phyloP scores from a whole-genome alignment of 2,797 vertebrate genomes.

The Coilia nasus region DNA sequence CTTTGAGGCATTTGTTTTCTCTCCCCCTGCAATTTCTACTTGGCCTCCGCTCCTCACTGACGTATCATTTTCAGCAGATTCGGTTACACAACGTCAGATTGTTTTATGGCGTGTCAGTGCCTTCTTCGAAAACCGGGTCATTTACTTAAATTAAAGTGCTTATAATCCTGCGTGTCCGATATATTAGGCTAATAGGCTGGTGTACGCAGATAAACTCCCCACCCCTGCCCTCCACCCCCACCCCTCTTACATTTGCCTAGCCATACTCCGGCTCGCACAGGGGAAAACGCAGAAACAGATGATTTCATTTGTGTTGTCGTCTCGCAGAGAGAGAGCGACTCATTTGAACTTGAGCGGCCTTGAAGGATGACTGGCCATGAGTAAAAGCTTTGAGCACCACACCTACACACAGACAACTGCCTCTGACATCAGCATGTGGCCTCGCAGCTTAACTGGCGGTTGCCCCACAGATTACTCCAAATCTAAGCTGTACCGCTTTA shows the following conservation, averaged over 20 bases:
- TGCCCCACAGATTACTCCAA: neutral
- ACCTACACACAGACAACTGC: neutral
- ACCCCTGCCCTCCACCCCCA: too few species aligned
- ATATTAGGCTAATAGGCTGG: neutral
- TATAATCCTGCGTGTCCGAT: neutral
- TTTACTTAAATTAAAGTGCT: neutral
- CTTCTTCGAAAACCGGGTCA: neutral
- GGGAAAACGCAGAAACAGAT: neutral
- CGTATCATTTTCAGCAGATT: neutral
- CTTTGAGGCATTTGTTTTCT: neutral
- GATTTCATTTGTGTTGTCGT: neutral
- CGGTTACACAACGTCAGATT: slow-evolving; percentile 7
- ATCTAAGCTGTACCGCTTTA: neutral
- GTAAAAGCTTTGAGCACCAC: neutral
- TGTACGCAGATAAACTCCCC: neutral
- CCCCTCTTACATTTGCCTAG: neutral
- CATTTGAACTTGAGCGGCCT: neutral
- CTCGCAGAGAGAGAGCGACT: neutral
- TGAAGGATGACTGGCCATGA: neutral
- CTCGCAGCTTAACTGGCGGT: neutral
- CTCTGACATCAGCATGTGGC: neutral
- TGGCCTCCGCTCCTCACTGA: neutral
- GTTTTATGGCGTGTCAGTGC: neutral
- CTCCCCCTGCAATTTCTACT: neutral
- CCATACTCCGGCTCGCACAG: neutral